These are phyloP conservation scores for Alfaro cultratus DNA, from an alignment of 2,797 vertebrate species.

Conservation along the genomic window DNA sequence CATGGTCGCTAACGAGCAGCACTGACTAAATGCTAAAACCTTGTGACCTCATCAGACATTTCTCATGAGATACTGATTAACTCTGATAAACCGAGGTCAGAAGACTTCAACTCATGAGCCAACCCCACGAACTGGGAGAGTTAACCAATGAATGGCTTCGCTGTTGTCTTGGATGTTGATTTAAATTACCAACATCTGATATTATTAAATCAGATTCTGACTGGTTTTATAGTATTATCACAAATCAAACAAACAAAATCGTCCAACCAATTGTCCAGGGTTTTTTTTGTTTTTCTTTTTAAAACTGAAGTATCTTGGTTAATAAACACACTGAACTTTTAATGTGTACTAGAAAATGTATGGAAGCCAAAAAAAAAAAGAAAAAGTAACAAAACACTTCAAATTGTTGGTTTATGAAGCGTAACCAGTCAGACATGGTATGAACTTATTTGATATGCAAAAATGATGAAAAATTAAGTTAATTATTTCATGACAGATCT, in stretches of 20 bases:
- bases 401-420: not conserved
- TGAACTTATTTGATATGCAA: not conserved
- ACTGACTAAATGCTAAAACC: slow-evolving; percentile 16
- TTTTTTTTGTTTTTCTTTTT: too few species aligned
- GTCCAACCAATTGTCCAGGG: not conserved
- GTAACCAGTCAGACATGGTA: not conserved
- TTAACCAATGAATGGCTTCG: slow-evolving; percentile 25
- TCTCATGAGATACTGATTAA: slow-evolving; percentile 59
- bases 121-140: slow-evolving; percentile 7
- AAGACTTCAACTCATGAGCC: slow-evolving; percentile 44
- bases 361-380: not conserved
- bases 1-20: slow-evolving; percentile 26
- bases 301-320: not conserved
- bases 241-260: not conserved
- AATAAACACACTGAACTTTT: not conserved
- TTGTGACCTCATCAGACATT: slow-evolving; percentile 48
- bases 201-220: slow-evolving; percentile 7
- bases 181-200: slow-evolving; percentile 17
- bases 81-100: slow-evolving; percentile 49
- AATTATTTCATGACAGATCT: not conserved
- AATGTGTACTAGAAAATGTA: not conserved
- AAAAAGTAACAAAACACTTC: not conserved
- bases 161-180: slow-evolving; percentile 29
- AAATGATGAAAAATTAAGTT: not conserved
- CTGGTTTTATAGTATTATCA: not conserved